Conservation (phyloP, 2,113 vertebrate species). For the Carassius auratus region DNA sequence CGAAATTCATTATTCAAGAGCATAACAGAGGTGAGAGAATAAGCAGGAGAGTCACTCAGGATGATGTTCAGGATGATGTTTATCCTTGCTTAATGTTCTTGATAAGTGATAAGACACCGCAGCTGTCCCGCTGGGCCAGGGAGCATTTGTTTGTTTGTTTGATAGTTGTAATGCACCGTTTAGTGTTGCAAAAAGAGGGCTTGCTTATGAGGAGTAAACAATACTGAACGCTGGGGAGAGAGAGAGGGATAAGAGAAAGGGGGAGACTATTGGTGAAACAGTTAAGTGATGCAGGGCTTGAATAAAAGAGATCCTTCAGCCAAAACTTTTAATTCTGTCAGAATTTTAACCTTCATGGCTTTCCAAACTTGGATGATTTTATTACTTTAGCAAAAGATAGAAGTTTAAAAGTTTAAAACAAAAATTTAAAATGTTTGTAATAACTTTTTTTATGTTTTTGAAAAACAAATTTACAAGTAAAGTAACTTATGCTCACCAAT, state of each 20-base stretch:
- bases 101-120: constrained; percentile 19
- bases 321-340: neutral
- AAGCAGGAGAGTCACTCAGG: neutral
- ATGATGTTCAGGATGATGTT: constrained; percentile 41
- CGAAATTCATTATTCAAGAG: constrained; percentile 46
- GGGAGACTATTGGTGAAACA: too few relatives aligned
- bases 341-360: neutral
- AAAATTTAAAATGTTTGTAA: neutral
- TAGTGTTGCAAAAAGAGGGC: constrained; percentile 26
- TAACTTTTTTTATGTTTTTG: neutral
- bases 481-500: neutral
- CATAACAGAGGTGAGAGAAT: constrained; percentile 14
- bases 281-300: neutral
- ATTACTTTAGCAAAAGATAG: neutral
- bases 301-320: neutral
- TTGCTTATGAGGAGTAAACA: constrained; percentile 45
- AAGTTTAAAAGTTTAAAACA: neutral
- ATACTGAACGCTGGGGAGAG: neutral
- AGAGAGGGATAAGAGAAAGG: constrained; percentile 60
- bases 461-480: neutral
- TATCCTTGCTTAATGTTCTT: constrained; percentile 7
- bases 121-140: constrained; percentile 24
- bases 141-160: constrained; percentile 51
- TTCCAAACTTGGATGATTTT: neutral
- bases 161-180: constrained; percentile 30